Evolutionary conservation across 2,888 invertebrate genomes (phyloP).

Genomic region (Acrocera orbiculus): DNA sequence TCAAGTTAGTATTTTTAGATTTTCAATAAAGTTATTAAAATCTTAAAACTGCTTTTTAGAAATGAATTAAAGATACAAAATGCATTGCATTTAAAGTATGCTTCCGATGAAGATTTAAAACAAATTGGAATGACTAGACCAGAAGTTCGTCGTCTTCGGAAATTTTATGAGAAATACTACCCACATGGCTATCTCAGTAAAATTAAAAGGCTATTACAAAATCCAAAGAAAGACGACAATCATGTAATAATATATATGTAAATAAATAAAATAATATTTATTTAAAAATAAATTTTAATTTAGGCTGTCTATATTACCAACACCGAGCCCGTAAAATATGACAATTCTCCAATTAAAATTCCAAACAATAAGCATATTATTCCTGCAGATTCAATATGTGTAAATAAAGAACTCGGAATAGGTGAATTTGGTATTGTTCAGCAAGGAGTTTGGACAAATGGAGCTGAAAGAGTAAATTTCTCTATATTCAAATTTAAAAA

Average conservation of each 20-base stretch:
- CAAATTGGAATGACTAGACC: conserved; percentile 89
- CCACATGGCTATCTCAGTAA: conserved; percentile 86
- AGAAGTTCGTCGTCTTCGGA: conserved; percentile 84
- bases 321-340: conserved; percentile 47
- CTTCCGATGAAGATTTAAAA: conserved; percentile 76
- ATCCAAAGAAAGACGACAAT: conserved; percentile 36
- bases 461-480: conserved; percentile 67
- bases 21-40: neutral
- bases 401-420: conserved; percentile 86
- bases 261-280: conserved; percentile 2
- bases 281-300: neutral
- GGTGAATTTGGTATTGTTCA: conserved; percentile 98
- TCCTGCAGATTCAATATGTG: conserved; percentile 74
- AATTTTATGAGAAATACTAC: conserved; percentile 84
- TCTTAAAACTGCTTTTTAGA: conserved; percentile 35
- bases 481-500: conserved; percentile 5
- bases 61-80: conserved; percentile 78
- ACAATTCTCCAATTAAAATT: conserved; percentile 27
- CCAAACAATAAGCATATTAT: conserved; percentile 68
- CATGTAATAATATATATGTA: conserved; percentile 21
- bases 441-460: conserved; percentile 93
- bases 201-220: conserved; percentile 63
- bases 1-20: conserved; percentile 37
- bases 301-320: too few relatives aligned
- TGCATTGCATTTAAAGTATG: conserved; percentile 82